These are phyloP conservation scores for Hemicordylus capensis DNA, from an alignment of 2,113 vertebrate genomes.

Conservation along the genomic window DNA sequence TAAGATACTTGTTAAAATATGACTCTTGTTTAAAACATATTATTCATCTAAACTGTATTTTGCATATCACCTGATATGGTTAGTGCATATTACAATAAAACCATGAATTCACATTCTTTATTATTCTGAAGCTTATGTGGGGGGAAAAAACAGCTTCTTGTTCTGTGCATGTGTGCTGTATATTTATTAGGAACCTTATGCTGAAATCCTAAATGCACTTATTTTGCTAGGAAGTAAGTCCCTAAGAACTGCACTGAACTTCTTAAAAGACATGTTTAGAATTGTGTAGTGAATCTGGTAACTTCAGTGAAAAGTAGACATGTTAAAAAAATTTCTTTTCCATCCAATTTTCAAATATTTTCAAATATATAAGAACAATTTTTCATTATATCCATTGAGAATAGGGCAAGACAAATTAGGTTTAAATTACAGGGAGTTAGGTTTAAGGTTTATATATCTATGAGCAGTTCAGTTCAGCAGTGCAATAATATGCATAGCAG, in stretches of 20 bases:
- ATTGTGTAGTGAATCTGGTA: not conserved
- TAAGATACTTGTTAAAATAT: not conserved
- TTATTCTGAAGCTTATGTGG: too few species aligned
- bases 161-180: not conserved
- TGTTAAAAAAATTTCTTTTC: too few species aligned
- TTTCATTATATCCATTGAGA: not conserved
- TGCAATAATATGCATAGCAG: not conserved
- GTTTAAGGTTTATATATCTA: not conserved
- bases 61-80: not conserved
- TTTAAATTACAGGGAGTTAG: not conserved
- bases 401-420: not conserved
- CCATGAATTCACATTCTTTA: not conserved
- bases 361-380: not conserved
- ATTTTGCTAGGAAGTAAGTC: too few species aligned
- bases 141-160: too few species aligned
- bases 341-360: not conserved
- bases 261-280: too few species aligned
- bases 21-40: not conserved
- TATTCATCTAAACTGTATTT: not conserved
- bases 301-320: not conserved
- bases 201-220: too few species aligned
- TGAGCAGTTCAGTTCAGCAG: not conserved
- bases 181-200: not conserved
- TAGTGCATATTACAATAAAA: not conserved
- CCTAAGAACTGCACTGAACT: too few species aligned